Conservation (phyloP, 2,797 vertebrate species). For the Tympanoctomys barrerae region DNA sequence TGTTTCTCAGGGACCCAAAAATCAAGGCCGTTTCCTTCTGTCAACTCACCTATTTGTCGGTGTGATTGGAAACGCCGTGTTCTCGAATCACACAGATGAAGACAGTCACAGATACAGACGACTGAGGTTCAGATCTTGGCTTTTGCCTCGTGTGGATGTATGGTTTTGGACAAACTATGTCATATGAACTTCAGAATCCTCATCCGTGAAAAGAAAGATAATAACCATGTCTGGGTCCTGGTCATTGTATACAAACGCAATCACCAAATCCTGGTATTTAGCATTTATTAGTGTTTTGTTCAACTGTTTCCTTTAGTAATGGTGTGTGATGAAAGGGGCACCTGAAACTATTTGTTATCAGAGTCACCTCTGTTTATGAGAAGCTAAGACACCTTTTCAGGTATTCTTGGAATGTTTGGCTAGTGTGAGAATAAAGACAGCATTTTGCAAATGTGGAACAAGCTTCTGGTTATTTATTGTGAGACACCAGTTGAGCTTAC, state of each 20-base stretch:
- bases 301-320: background rate
- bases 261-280: background rate
- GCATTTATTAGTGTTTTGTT: background rate
- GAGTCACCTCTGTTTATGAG: background rate
- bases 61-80: background rate
- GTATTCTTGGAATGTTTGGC: background rate
- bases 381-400: background rate
- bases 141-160: background rate
- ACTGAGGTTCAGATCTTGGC: background rate
- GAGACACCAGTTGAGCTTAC: rapidly evolving
- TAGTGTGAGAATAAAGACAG: background rate
- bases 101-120: background rate
- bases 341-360: background rate
- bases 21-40: background rate
- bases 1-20: background rate
- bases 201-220: background rate
- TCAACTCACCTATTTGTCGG: background rate
- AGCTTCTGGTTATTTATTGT: background rate
- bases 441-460: background rate
- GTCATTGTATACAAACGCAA: background rate
- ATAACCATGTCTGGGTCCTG: background rate
- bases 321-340: background rate
- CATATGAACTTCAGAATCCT: background rate
- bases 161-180: background rate
- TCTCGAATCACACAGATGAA: background rate